Base-by-base conservation (phyloP, 2,888 invertebrate species). In the Atrina japonica region DNA sequence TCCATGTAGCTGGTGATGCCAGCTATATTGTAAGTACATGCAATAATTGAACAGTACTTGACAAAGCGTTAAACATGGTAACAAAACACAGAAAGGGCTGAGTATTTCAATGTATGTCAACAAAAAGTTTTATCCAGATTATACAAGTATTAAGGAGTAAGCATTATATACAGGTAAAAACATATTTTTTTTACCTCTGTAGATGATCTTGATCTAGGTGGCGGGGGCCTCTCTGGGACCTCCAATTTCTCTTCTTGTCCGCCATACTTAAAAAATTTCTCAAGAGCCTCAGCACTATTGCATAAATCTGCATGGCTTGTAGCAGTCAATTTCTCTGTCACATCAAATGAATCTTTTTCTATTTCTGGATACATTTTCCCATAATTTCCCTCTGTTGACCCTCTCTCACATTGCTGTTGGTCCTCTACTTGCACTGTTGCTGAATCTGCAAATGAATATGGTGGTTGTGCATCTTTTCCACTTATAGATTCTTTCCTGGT, bases 401-500 rank as follows among this genome's bases (percentile, higher is more conserved):
- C 21, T 52, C 6, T 52, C 6, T 21, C 5, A 16, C 11, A 52
- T 11, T 52, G 23, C 14, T 25, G 14, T 23, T n/a, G 21, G 5
- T n/a, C n/a, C n/a, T 23, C 16, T 23, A 0, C 9, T n/a, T 21
- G 52, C 5, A 0, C 23, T 1, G 23, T 7, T 23, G 52, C 23
- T 7, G 35, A 35, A 35, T 35, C 23, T 7, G 16, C 52, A 6
- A 6, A 14, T 3, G 52, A 52, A 14, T 14, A 6, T 23, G 5
- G 9, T 21, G 14, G 14, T 21, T 6, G 14, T 23, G 2, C 23
- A 52, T 52, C 23, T 14, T 3, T 23, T 3, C 11, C 25, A 14
- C 21, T 75, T 6, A 84, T 66, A 9, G 85, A 86, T 41, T 83
- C 81, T 35, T 79, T 80, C 21, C 86, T 59, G 6, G 82, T 83